phyloP scores from a whole-genome alignment of 2,113 vertebrate genomes.

The Carassius carassius region DNA sequence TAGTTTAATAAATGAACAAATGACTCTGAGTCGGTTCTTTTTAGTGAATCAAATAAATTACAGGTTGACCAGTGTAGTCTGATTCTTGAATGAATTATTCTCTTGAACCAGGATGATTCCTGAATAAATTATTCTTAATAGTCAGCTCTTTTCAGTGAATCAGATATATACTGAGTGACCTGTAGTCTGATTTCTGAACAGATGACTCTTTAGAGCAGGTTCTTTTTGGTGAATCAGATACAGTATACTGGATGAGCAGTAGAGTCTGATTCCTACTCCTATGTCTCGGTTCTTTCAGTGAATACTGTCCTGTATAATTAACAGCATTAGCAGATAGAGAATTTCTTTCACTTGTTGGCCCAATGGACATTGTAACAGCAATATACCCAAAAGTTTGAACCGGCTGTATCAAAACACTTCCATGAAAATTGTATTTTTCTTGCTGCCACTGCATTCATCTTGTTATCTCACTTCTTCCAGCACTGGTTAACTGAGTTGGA shows the following conservation, averaged over 20 bases:
- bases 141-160: background rate
- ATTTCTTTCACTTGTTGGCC: background rate
- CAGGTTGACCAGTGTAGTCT: no score
- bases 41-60: background rate
- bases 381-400: background rate
- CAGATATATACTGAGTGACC: background rate
- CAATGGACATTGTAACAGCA: background rate
- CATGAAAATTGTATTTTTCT: background rate
- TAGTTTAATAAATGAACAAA: background rate
- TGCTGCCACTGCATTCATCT: background rate
- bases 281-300: background rate
- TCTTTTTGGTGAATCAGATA: background rate
- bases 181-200: background rate
- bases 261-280: background rate
- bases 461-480: slow-evolving; percentile 69
- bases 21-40: background rate
- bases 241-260: background rate
- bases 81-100: background rate
- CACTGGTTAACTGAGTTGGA: slow-evolving; percentile 96
- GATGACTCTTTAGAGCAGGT: background rate
- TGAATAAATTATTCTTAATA: background rate
- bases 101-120: no score
- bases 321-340: background rate
- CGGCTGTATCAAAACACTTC: background rate
- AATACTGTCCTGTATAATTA: background rate